Percentiles rank a stretch among this genome's conserved stretches.
These are phyloP conservation scores for Neosilurus hyrtlii DNA, from an alignment of 2,797 vertebrate genomes.

Conservation along the genomic window DNA sequence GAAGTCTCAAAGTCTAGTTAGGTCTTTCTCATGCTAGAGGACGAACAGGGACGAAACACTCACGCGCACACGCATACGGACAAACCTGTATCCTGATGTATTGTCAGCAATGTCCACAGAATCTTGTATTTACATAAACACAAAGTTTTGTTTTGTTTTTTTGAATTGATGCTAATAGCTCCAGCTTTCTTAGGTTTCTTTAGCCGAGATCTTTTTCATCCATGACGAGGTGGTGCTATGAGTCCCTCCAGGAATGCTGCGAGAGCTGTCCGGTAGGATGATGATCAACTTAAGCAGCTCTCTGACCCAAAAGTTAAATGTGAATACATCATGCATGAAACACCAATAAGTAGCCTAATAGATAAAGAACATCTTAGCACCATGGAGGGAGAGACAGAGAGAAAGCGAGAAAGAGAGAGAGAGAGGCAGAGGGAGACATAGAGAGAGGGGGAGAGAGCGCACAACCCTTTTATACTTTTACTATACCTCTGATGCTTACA, in stretches of 20 bases:
- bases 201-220: conserved; percentile 37
- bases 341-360: conserved; percentile 60
- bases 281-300: conserved; percentile 46
- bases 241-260: conserved; percentile 53
- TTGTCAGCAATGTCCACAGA: conserved; percentile 64
- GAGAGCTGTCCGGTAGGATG: conserved; percentile 34
- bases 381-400: conserved; percentile 58
- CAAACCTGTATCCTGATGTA: conserved; percentile 54
- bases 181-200: conserved; percentile 44
- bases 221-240: conserved; percentile 28
- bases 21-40: conserved; percentile 59
- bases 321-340: conserved; percentile 70
- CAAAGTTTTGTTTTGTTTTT: conserved; percentile 54
- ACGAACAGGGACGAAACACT: conserved; percentile 56
- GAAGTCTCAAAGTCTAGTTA: conserved; percentile 57
- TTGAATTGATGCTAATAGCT: conserved; percentile 40
- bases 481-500: not conserved
- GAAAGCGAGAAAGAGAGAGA: not conserved
- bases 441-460: not conserved
- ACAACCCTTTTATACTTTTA: conserved; percentile 17
- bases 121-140: conserved; percentile 76
- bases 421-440: not conserved
- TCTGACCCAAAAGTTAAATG: conserved; percentile 51
- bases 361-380: conserved; percentile 64
- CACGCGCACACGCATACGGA: conserved; percentile 53